phyloP scores from a whole-genome alignment of 2,113 vertebrate genomes.

The Petromus typicus region DNA sequence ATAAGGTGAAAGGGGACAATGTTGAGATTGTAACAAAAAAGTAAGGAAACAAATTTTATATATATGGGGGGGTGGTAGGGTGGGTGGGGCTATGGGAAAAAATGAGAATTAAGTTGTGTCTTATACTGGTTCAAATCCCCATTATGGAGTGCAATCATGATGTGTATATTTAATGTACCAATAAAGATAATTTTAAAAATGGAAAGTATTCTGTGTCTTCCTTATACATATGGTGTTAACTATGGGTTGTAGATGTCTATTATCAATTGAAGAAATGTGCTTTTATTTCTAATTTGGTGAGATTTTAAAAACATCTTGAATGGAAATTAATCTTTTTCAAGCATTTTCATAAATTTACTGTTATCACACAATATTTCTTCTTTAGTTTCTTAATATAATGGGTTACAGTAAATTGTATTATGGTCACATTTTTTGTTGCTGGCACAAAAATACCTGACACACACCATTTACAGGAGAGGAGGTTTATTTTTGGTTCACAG shows the following conservation, averaged over 20 bases:
- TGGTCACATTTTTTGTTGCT: not conserved
- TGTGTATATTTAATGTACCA: too few species aligned
- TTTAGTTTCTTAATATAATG: not conserved
- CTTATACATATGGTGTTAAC: not conserved
- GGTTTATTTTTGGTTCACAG: not conserved
- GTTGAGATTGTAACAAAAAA: too few species aligned
- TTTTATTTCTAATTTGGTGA: constrained; percentile 35
- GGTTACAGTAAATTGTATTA: not conserved
- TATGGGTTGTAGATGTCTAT: not conserved
- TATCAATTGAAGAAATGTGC: not conserved
- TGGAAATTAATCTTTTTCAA: not conserved
- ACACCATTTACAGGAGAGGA: too few species aligned
- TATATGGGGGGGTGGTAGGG: too few species aligned
- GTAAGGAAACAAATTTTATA: too few species aligned
- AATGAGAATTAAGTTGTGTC: too few species aligned
- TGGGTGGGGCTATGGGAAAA: too few species aligned
- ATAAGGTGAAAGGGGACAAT: too few species aligned
- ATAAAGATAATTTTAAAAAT: too few species aligned
- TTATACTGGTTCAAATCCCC: too few species aligned
- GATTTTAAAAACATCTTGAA: not conserved
- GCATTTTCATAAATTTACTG: constrained; percentile 15
- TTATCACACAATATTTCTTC: constrained; percentile 20
- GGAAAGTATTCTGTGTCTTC: not conserved
- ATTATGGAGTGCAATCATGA: too few species aligned
- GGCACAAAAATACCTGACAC: not conserved